These are phyloP conservation scores for Melieria omissa DNA, from an alignment of 2,888 invertebrate species.

Conservation along the genomic window DNA sequence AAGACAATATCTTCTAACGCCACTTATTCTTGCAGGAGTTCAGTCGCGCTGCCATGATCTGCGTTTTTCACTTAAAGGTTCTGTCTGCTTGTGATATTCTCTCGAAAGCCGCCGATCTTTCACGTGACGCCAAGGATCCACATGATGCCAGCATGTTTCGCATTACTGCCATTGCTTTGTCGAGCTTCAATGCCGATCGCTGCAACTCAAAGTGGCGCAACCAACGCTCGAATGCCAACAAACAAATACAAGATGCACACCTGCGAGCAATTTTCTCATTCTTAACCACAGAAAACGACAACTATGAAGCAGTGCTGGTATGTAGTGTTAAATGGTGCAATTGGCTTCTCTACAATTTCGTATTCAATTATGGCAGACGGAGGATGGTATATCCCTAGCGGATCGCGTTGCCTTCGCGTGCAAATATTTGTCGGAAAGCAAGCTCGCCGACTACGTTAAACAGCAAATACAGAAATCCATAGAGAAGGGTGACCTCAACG, in stretches of 20 bases:
- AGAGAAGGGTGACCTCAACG: constrained; percentile 83
- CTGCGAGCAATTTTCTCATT: constrained; percentile 91
- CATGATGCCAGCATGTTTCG: constrained; percentile 60
- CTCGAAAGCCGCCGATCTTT: constrained; percentile 74
- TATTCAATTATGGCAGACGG: constrained; percentile 71
- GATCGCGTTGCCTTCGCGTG: constrained; percentile 94
- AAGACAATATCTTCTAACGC: background rate
- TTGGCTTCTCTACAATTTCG: background rate
- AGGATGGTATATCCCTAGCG: constrained; percentile 84
- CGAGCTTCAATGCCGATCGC: constrained; percentile 88
- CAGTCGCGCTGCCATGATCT: constrained; percentile 89
- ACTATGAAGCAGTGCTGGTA: constrained; percentile 82
- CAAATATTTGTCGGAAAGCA: constrained; percentile 83
- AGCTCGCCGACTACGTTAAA: constrained; percentile 82
- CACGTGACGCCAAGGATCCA: constrained; percentile 50
- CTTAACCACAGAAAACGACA: constrained; percentile 82
- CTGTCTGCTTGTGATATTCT: constrained; percentile 87
- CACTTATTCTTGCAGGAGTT: constrained; percentile 68
- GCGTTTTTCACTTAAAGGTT: constrained; percentile 89
- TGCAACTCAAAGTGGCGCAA: constrained; percentile 80
- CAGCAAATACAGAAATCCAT: constrained; percentile 77
- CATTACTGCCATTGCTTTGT: constrained; percentile 80
- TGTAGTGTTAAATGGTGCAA: constrained; percentile 49
- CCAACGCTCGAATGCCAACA: constrained; percentile 78
- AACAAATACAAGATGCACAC: constrained; percentile 88